A percentile compares a stretch with the other conserved stretches of the same genome.
These are phyloP conservation scores for Gallinago nigripennis DNA, from an alignment of 2,797 vertebrate genomes.

Conservation along the genomic window DNA sequence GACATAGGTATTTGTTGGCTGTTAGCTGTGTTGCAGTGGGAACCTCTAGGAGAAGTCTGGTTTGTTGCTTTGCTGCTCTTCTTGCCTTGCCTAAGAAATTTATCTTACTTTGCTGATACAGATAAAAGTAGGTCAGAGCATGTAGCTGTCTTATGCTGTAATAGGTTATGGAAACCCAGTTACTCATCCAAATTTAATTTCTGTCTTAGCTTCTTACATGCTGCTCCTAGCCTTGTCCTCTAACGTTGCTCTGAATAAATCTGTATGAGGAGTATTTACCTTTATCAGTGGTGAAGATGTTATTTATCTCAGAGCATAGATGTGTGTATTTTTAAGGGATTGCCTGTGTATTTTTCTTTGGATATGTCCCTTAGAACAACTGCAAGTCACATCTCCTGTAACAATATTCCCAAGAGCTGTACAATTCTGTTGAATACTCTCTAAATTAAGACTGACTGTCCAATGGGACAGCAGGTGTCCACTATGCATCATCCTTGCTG, in stretches of 20 bases:
- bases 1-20: slow-evolving; percentile 86
- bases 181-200: not conserved
- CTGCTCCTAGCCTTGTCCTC: not conserved
- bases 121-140: not conserved
- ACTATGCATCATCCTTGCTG: not conserved
- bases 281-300: not conserved
- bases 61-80: not conserved
- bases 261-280: not conserved
- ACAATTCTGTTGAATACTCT: not conserved
- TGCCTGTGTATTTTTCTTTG: not conserved
- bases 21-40: not conserved
- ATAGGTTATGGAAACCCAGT: not conserved
- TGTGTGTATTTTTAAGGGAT: not conserved
- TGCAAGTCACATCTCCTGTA: not conserved
- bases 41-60: not conserved
- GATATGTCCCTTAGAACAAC: not conserved
- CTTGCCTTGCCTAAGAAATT: not conserved
- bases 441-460: not conserved
- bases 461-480: not conserved
- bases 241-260: not conserved
- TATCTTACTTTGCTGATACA: not conserved
- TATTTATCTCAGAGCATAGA: not conserved
- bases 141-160: not conserved
- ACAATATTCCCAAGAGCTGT: not conserved
- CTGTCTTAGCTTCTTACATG: not conserved